Base-by-base conservation (phyloP, 2,888 invertebrate species). In the Polymixis flavicincta region DNA sequence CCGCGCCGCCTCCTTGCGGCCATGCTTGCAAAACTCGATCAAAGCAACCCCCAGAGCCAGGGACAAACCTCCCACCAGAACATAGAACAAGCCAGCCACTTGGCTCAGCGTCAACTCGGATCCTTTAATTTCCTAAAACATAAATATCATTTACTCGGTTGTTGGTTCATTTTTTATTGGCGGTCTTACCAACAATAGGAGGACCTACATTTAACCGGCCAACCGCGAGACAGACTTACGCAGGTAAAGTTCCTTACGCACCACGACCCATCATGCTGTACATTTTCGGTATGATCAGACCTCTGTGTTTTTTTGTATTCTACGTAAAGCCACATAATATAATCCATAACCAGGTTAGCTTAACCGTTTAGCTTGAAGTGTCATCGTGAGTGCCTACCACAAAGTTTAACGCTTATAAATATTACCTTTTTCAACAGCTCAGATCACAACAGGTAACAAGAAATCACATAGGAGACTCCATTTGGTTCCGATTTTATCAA, bases 31-130 rank as follows among this genome's bases (percentile, higher is more conserved):
- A 94, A 99, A 99, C 96, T 99, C 99, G 63, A 99, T 95, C 74
- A 99, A 97, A 25, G 99, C 99, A 71, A 99, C 98, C 9, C 98
- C 97, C 92, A 99, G 97, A 25, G 99, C 99, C 68, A 99, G 95
- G 52, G 98, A 97, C 74, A 99, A 97, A 64, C 99, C 99, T 45
- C 98, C 98, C 90, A 99, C 98, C 84, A 99, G 97, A 91, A 99
- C 99, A 97, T 99, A 99, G 97, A 99, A 99, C 90, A 99, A 98
- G 65, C 99, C 99, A 45, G 99, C 99, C 60, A 99, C 99, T 96
- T 99, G 99, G 92, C 98, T 98, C 79, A 99, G 96, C 52, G 99
- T 98, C 89, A 99, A 96, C 91, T 99, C 99, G 90, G 98, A 90
- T 97, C 97, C 85, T 97, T 97, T 66, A 97, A 85, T 97, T 91